phyloP scores from a whole-genome alignment of 2,888 invertebrate genomes.

The Schizaphis graminum region DNA sequence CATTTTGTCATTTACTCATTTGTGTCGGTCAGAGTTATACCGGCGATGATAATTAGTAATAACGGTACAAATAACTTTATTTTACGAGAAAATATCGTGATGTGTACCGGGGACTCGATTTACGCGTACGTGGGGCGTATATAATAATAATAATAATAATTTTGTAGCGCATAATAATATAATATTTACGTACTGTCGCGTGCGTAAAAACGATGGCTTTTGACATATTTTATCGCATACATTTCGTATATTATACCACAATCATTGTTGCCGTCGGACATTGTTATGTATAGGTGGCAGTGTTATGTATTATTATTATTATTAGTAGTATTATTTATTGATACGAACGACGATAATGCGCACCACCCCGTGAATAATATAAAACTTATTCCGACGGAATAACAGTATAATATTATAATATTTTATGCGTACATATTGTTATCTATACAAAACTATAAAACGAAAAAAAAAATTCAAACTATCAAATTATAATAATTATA shows the following conservation, averaged over 20 bases:
- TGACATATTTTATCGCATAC: constrained; percentile 3
- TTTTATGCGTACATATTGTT: not conserved
- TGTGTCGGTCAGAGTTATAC: not conserved
- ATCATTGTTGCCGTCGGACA: not conserved
- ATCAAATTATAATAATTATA: not conserved
- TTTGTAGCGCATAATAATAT: not conserved
- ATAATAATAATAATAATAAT: not conserved
- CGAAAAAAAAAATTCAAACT: not conserved
- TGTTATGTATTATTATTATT: not conserved
- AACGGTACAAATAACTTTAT: not conserved
- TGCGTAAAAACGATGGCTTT: not conserved
- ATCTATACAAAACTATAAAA: not conserved
- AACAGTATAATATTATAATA: not conserved
- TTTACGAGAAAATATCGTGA: not conserved
- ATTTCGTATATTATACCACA: not conserved
- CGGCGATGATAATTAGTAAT: not conserved
- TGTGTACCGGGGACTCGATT: not conserved
- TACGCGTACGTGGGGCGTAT: not conserved
- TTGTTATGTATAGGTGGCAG: not conserved
- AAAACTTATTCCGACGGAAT: not conserved
- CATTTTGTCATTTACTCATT: not conserved
- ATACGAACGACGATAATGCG: not conserved
- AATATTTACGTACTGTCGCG: not conserved
- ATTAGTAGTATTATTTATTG: not conserved
- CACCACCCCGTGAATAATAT: not conserved